These are phyloP conservation scores for Zaprionus capensis DNA, from an alignment of 1,140 invertebrate genomes.

Conservation along the genomic window DNA sequence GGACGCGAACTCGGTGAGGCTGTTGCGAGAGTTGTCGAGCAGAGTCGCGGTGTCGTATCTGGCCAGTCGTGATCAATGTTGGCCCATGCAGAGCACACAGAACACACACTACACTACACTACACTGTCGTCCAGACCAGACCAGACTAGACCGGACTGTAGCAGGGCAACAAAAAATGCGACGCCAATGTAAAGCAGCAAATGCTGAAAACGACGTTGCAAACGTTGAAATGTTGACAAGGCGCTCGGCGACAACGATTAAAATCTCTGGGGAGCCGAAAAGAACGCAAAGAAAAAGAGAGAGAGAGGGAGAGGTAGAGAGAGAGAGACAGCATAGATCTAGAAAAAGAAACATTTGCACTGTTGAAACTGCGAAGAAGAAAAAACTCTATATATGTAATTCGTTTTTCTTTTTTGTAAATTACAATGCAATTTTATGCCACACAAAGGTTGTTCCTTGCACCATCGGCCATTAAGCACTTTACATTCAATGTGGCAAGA, in stretches of 20 bases:
- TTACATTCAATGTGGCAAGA: constrained; percentile 82
- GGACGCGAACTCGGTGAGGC: constrained; percentile 22
- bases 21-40: constrained; percentile 30
- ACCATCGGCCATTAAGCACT: constrained; percentile 75
- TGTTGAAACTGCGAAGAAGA: constrained; percentile 50
- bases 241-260: constrained; percentile 80
- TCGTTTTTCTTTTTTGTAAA: constrained; percentile 62
- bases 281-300: constrained; percentile 33
- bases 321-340: constrained; percentile 24
- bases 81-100: constrained; percentile 41
- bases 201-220: constrained; percentile 37
- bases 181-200: constrained; percentile 80
- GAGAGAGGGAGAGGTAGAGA: constrained; percentile 11
- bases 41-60: constrained; percentile 54
- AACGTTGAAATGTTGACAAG: constrained; percentile 69
- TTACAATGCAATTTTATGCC: constrained; percentile 77
- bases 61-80: constrained; percentile 77
- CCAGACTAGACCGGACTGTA: constrained; percentile 18
- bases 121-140: constrained; percentile 22
- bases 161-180: constrained; percentile 58
- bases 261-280: constrained; percentile 75
- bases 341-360: constrained; percentile 35
- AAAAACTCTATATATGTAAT: constrained; percentile 30
- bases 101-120: not conserved
- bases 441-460: constrained; percentile 69